Evolutionary conservation across 2,113 vertebrate species (phyloP).

Genomic region (Anthoscopus minutus): DNA sequence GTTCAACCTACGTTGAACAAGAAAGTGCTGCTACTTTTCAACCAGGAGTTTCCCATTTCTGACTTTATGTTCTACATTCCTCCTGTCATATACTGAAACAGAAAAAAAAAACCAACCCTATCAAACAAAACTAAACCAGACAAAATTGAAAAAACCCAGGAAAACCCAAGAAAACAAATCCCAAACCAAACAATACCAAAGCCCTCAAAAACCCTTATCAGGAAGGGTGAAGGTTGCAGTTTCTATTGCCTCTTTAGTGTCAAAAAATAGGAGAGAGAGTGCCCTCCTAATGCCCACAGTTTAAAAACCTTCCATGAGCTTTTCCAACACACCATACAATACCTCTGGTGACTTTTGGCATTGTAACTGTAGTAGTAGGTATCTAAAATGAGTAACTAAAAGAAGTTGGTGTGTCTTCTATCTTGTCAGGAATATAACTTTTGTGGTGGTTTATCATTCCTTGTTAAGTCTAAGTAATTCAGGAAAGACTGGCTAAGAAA

Average conservation of each 20-base stretch:
- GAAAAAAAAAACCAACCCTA: neutral
- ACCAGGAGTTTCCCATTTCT: neutral
- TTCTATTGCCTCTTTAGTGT: neutral
- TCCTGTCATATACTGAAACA: neutral
- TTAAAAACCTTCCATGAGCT: neutral
- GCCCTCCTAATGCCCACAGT: neutral
- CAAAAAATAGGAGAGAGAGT: neutral
- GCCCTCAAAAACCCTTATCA: accelerated
- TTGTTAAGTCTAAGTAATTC: neutral
- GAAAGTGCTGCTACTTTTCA: neutral
- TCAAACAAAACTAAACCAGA: neutral
- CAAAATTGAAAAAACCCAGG: neutral
- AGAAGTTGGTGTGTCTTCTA: neutral
- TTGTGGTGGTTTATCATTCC: neutral
- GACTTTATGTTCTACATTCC: neutral
- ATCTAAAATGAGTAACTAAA: neutral
- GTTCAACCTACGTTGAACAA: neutral
- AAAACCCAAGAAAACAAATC: accelerated
- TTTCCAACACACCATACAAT: neutral
- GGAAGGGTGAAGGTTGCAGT: neutral
- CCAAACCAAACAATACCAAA: neutral
- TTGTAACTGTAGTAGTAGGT: neutral
- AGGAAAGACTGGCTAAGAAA: neutral
- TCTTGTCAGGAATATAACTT: neutral
- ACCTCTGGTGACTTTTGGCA: neutral